Evolutionary conservation across 2,888 invertebrate genomes (phyloP), one percentile per base, ranked within the genome.

Genomic region (Epinotia bilunana): DNA sequence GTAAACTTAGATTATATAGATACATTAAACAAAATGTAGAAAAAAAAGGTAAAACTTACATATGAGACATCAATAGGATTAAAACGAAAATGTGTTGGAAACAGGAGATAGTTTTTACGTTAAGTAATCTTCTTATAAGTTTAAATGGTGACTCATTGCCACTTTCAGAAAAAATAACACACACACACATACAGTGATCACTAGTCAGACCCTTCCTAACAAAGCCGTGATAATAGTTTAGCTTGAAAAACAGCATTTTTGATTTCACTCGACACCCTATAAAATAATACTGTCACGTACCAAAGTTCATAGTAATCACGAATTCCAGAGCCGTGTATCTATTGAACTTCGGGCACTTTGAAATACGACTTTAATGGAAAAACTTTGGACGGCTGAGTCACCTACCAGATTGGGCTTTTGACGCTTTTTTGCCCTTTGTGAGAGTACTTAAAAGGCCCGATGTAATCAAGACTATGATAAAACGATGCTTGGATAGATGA

Each of bases 351-450:
- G 46, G 43, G 16, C n/a, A 46, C 74, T 55, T 61, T 67, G 75
- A 72, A 75, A 67, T 62, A 67, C 28, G 33, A 67, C 49, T 65
- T 67, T 75, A 75, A 75, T 75, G 75, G 75, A 75, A 75, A 75
- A 75, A 75, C 67, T 75, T 75, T 61, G 7, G 70, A 69, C 16
- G 46, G 61, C 46, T 43, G 74, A 74, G 53, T 65, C 74, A 71
- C 70, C 70, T 63, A 58, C 33, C 68, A 46, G 74, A 70, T 64
- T 58, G 69, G 70, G 39, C 46, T 20, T 64, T 61, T 71, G 64
- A 53, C 70, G 60, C 74, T 53, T 70, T 74, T 58, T 69, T 74
- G 74, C 53, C 16, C 63, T 65, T 71, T 70, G 69, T 55, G 33
- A 62, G 23, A 23, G 60, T 58, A 43, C n/a, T 53, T 61, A 53